Conservation (phyloP, 92 coral and sea anemone genomes). For the Blastomussa wellsi region DNA sequence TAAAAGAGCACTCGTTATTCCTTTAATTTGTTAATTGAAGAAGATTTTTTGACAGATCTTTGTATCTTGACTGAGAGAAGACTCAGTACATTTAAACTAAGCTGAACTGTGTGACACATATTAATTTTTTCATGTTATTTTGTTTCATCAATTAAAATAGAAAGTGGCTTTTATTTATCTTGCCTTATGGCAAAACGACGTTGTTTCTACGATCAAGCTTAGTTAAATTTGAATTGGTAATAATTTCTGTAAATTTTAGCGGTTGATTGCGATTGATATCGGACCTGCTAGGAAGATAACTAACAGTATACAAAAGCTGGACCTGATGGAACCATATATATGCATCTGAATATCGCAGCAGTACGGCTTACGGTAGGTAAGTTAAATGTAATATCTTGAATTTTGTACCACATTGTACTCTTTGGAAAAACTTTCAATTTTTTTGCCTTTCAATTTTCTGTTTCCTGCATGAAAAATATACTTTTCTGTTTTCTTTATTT, state of each 20-base stretch:
- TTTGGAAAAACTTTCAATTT: background rate
- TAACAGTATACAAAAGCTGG: constrained; percentile 15
- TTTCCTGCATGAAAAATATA: background rate
- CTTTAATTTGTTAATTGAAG: background rate
- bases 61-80: background rate
- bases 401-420: background rate
- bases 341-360: constrained; percentile 10
- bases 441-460: background rate
- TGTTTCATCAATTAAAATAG: background rate
- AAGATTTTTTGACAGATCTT: background rate
- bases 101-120: background rate
- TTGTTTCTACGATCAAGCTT: background rate
- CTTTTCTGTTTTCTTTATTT: background rate
- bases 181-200: background rate
- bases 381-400: background rate
- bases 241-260: background rate
- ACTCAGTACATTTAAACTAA: background rate
- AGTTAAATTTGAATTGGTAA: background rate
- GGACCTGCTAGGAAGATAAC: background rate
- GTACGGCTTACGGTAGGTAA: background rate
- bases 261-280: background rate
- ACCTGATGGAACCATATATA: background rate
- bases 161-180: background rate
- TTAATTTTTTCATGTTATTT: background rate
- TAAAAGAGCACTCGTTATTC: no score